Percentiles rank a stretch among this genome's conserved stretches.
Conservation (phyloP, 1,140 invertebrate species). For the Battus philenor region DNA sequence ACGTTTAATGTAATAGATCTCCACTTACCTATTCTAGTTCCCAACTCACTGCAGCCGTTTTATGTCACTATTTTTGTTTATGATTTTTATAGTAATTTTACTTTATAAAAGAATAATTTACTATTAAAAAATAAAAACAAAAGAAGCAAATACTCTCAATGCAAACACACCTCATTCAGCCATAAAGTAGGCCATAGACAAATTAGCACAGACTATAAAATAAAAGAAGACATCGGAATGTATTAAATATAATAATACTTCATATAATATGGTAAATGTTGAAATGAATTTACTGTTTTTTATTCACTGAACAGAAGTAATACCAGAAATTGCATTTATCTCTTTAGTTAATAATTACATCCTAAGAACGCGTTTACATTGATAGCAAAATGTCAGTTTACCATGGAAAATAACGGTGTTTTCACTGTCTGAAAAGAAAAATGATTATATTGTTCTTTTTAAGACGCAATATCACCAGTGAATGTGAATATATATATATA, state of each 20-base stretch:
- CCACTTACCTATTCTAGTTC: slow-evolving; percentile 9
- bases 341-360: no score
- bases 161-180: slow-evolving; percentile 31
- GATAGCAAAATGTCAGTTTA: no score
- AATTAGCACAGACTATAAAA: slow-evolving; percentile 8
- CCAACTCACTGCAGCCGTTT: background rate
- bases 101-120: slow-evolving; percentile 3
- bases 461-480: no score
- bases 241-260: background rate
- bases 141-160: slow-evolving; percentile 30
- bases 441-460: no score
- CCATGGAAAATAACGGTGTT: no score
- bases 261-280: slow-evolving; percentile 1
- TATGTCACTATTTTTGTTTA: slow-evolving; percentile 11
- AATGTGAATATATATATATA: no score
- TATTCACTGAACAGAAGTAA: no score
- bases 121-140: slow-evolving; percentile 32
- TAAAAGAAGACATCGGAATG: background rate
- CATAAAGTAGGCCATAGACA: slow-evolving; percentile 22
- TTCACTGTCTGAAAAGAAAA: no score
- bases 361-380: no score
- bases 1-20: slow-evolving; percentile 21
- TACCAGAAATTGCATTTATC: no score
- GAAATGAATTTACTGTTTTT: no score
- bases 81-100: slow-evolving; percentile 3